Conservation (phyloP, 2,888 invertebrate species). For the Idaea straminata region DNA sequence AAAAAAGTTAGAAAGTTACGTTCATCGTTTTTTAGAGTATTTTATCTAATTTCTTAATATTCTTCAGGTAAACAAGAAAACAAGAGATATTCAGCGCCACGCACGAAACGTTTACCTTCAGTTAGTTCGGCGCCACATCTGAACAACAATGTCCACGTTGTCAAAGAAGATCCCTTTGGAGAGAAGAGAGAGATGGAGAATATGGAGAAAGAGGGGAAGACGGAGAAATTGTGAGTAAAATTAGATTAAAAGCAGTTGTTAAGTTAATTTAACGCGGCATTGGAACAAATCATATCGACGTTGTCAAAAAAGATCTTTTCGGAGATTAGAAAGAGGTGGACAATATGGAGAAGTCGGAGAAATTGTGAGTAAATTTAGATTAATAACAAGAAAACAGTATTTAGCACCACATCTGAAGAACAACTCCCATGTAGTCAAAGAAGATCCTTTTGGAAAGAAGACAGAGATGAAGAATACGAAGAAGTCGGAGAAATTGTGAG, state of each 20-base stretch:
- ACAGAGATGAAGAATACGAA: constrained; percentile 26
- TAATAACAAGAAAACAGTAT: constrained; percentile 41
- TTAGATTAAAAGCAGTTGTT: constrained; percentile 16
- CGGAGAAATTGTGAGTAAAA: constrained; percentile 35
- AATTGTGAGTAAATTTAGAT: constrained; percentile 31
- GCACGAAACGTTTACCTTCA: constrained; percentile 52
- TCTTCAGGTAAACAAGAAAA: constrained; percentile 43
- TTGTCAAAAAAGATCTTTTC: constrained; percentile 32
- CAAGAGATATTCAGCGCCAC: constrained; percentile 35
- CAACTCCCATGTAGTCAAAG: constrained; percentile 35
- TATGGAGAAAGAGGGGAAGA: constrained; percentile 28
- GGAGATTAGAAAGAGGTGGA: constrained; percentile 28
- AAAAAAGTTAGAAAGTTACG: too few relatives aligned
- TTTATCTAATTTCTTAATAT: too few relatives aligned
- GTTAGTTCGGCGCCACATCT: constrained; percentile 70
- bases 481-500: constrained; percentile 35
- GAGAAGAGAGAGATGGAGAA: constrained; percentile 29
- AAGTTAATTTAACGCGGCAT: constrained; percentile 68
- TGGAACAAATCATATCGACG: constrained; percentile 53
- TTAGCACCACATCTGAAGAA: constrained; percentile 70
- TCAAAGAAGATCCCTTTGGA: constrained; percentile 33
- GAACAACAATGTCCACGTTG: constrained; percentile 49
- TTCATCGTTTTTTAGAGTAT: too few relatives aligned
- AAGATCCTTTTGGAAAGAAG: constrained; percentile 34
- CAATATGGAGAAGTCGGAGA: constrained; percentile 28